Percentiles rank a stretch among this genome's conserved stretches.
Conservation (phyloP, 2,797 vertebrate species). For the Alfaro cultratus region DNA sequence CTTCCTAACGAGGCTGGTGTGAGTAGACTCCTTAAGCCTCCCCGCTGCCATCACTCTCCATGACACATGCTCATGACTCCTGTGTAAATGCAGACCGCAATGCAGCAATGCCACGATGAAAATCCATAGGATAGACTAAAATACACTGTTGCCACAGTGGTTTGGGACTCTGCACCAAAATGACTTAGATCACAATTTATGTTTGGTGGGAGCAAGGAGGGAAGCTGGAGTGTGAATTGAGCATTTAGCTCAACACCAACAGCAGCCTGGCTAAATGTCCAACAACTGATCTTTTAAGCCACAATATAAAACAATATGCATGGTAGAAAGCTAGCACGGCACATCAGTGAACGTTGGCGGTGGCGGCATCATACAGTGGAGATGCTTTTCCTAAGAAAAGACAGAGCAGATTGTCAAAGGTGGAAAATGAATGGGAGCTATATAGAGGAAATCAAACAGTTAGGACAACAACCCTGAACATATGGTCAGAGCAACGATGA, state of each 20-base stretch:
- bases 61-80: constrained; percentile 56
- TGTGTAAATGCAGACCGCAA: constrained; percentile 59
- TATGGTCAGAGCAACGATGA: background rate
- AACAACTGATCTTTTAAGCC: background rate
- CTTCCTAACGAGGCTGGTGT: constrained; percentile 71
- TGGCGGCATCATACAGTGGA: background rate
- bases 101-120: constrained; percentile 52
- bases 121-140: constrained; percentile 46
- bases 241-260: constrained; percentile 8
- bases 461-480: background rate
- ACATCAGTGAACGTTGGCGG: background rate
- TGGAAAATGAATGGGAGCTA: background rate
- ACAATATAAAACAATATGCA: background rate
- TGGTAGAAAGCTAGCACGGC: background rate
- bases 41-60: constrained; percentile 50
- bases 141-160: constrained; percentile 23
- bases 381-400: background rate
- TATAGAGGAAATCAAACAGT: background rate
- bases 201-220: constrained; percentile 15
- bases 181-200: constrained; percentile 25
- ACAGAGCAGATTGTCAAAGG: background rate
- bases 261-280: background rate
- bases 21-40: constrained; percentile 67
- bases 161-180: constrained; percentile 28
- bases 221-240: constrained; percentile 7